Base-by-base conservation (phyloP, 35 echinoderm and acorn worm genomes). In the Anneissia japonica region DNA sequence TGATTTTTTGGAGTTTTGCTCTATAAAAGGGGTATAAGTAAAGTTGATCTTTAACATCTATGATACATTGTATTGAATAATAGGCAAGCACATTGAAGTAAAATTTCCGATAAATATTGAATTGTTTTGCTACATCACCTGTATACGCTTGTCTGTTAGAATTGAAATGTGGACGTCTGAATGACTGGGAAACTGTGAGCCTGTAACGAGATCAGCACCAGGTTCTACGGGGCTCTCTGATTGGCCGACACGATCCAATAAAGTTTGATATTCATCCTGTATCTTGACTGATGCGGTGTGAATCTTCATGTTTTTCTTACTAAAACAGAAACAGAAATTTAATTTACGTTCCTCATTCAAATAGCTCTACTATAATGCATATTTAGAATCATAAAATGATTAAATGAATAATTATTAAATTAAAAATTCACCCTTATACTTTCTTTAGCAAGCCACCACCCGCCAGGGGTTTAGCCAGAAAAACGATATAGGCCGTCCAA, bases 161-260 rank as follows among this genome's bases (percentile, higher is more conserved):
- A 94, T 79, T 28, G 96, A 99, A 29, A 76, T 43, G 37, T 99
- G 96, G 0, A 99, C 86, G 85, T 99, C 96, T 1, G 96, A 99
- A 43, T 99, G 96, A 77, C 87, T 89, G 0, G 96, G 96, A 38
- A 99, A 79, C 36, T 93, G 96, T 21, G 96, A 99, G 0, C 96
- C 96, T 19, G 96, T 91, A 10, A 89, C 96, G 79, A 99, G 46
- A 43, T 99, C 91, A 28, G 46, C 0, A 30, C 96, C 96, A 36
- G 77, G 56, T 38, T 94, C 96, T 37, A 99, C 79, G 29, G 36
- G 56, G 36, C n/a, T 89, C 35, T 89, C 45, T 19, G 79, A 39
- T 64, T 64, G 84, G 35, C 90, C 81, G 19, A 39, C 83, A 46
- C 89, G 64, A 34, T 87, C 37, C n/a, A 99, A 36, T 0, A 99